These are phyloP conservation scores for Andrena haemorrhoa DNA, from an alignment of 2,888 invertebrate species.

Conservation along the genomic window DNA sequence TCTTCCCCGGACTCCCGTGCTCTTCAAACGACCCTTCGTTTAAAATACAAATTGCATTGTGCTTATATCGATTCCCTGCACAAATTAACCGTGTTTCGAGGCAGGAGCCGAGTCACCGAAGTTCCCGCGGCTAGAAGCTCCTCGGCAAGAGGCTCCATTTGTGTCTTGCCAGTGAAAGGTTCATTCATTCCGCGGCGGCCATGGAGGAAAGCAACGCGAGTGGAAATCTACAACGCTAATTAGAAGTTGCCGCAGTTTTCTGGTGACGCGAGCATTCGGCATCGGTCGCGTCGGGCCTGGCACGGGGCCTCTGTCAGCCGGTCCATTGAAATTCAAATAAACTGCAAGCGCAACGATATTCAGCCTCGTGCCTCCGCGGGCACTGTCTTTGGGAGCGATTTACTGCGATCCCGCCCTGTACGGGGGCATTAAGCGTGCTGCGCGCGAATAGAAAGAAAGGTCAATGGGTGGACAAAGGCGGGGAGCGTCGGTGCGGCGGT, in stretches of 20 bases:
- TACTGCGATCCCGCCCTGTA: conserved; percentile 50
- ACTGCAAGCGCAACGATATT: conserved; percentile 53
- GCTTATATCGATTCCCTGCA: too few species aligned
- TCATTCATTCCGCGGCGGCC: conserved; percentile 36
- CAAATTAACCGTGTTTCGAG: too few species aligned
- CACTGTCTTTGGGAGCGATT: conserved; percentile 67
- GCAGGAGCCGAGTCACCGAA: background rate
- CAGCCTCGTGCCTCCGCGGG: conserved; percentile 16
- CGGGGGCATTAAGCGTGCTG: conserved; percentile 43
- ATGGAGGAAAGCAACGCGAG: conserved; percentile 36
- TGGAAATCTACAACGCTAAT: conserved; percentile 61
- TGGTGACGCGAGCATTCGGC: conserved; percentile 32
- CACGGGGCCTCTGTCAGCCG: conserved; percentile 14
- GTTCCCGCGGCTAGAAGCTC: too few species aligned
- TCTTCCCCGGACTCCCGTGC: too few species aligned
- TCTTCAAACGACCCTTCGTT: background rate
- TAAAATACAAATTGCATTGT: background rate
- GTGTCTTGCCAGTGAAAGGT: conserved; percentile 34
- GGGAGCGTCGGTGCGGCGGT: background rate
- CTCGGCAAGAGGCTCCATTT: too few species aligned
- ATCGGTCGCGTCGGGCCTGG: conserved; percentile 17
- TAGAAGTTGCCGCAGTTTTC: conserved; percentile 54
- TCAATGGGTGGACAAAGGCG: conserved; percentile 36
- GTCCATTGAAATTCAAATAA: conserved; percentile 66
- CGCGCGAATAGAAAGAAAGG: conserved; percentile 41